phyloP scores from a whole-genome alignment of 2,888 invertebrate genomes.

The Apotomis capreana region DNA sequence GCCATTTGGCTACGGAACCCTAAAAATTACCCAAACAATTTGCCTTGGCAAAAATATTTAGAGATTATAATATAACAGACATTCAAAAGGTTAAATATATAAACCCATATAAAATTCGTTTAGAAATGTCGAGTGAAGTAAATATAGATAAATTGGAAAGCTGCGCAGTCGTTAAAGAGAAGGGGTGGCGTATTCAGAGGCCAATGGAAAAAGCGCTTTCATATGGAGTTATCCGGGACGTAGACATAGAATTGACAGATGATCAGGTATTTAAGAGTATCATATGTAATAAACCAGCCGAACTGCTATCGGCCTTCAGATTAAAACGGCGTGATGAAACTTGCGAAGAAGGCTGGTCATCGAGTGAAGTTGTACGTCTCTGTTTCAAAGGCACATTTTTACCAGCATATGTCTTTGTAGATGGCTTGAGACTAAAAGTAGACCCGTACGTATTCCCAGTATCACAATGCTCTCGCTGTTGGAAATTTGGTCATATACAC shows the following conservation, averaged over 20 bases:
- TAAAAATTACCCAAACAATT: too few relatives aligned
- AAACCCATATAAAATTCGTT: too few relatives aligned
- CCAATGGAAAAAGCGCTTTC: slow-evolving; percentile 28
- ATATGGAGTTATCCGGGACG: slow-evolving; percentile 31
- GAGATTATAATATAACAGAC: too few relatives aligned
- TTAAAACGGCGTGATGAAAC: slow-evolving; percentile 26
- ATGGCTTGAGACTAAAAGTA: slow-evolving; percentile 19
- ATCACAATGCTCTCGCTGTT: slow-evolving; percentile 27
- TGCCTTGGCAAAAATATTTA: too few relatives aligned
- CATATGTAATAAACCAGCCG: background rate
- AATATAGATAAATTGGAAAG: slow-evolving; percentile 21
- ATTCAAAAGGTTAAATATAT: too few relatives aligned
- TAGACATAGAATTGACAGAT: slow-evolving; percentile 37
- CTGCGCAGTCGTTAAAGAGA: slow-evolving; percentile 11
- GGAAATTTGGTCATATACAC: slow-evolving; percentile 22
- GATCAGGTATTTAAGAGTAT: slow-evolving; percentile 29
- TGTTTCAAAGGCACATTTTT: slow-evolving; percentile 12
- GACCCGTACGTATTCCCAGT: slow-evolving; percentile 28
- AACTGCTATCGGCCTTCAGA: slow-evolving; percentile 27
- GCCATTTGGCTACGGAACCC: too few relatives aligned
- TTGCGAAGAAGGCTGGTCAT: slow-evolving; percentile 1
- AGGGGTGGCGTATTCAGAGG: slow-evolving; percentile 27
- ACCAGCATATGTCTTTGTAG: slow-evolving; percentile 17
- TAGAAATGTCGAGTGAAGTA: too few relatives aligned
- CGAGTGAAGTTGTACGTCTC: slow-evolving; percentile 8